Conservation (phyloP, 2,888 invertebrate genomes). For the Apodemia hepburni region DNA sequence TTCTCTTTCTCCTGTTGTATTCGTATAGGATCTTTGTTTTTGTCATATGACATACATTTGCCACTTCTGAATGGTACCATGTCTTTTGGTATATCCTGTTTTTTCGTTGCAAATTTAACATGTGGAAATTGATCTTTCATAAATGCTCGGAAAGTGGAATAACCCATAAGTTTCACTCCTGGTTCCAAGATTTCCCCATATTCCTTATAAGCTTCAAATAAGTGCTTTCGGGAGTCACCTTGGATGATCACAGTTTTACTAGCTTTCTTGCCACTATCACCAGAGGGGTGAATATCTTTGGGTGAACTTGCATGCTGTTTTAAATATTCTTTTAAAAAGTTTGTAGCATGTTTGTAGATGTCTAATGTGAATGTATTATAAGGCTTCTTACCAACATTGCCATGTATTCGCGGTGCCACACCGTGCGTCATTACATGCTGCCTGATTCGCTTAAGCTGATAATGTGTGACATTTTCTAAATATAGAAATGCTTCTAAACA, state of each 20-base stretch:
- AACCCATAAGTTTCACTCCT: slow-evolving; percentile 88
- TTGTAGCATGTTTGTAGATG: slow-evolving; percentile 88
- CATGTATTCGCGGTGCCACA: slow-evolving; percentile 88
- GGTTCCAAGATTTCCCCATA: slow-evolving; percentile 86
- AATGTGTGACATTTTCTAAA: slow-evolving; percentile 89
- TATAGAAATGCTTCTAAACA: slow-evolving; percentile 90
- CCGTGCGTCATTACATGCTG: slow-evolving; percentile 90
- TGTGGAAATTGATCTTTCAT: slow-evolving; percentile 91
- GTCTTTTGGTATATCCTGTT: slow-evolving; percentile 69
- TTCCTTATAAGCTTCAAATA: slow-evolving; percentile 87
- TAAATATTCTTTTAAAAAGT: slow-evolving; percentile 87
- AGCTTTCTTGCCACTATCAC: slow-evolving; percentile 68
- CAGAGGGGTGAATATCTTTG: slow-evolving; percentile 70
- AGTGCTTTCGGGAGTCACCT: slow-evolving; percentile 82
- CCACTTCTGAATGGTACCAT: slow-evolving; percentile 75
- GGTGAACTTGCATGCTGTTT: slow-evolving; percentile 82
- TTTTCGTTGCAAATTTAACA: slow-evolving; percentile 85
- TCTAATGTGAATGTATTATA: slow-evolving; percentile 90
- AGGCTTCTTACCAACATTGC: slow-evolving; percentile 89
- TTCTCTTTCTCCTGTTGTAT: slow-evolving; percentile 74
- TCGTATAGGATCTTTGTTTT: slow-evolving; percentile 73
- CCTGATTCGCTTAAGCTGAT: slow-evolving; percentile 87
- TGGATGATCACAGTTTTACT: slow-evolving; percentile 74
- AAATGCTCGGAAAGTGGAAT: slow-evolving; percentile 89
- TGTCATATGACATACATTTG: slow-evolving; percentile 76